Percentiles rank a stretch among this genome's conserved stretches.
phyloP scores from a whole-genome alignment of 2,797 vertebrate genomes.

The Tiaroga cobitis region DNA sequence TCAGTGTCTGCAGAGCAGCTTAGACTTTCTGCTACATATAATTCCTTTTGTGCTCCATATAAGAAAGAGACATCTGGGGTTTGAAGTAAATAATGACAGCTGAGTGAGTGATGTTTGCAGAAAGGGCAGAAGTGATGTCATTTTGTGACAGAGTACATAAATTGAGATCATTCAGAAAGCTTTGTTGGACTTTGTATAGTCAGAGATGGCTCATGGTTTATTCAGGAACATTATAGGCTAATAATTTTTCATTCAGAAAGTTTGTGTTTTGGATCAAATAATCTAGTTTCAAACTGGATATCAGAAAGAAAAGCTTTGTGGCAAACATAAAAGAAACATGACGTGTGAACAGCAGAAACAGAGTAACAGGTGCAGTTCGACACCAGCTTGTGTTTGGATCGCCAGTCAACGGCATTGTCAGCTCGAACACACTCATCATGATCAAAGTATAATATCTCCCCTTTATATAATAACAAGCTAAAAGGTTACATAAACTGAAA shows the following conservation, averaged over 20 bases:
- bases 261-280: too few relatives aligned
- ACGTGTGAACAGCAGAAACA: not conserved
- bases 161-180: not conserved
- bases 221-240: not conserved
- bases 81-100: not conserved
- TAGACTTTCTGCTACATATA: not conserved
- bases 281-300: not conserved
- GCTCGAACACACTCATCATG: not conserved
- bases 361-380: conserved; percentile 2
- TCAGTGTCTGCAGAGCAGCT: not conserved
- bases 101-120: not conserved
- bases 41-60: not conserved
- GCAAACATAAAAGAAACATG: conserved; percentile 6
- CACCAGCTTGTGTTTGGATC: conserved; percentile 20
- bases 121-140: too few relatives aligned
- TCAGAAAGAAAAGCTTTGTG: not conserved
- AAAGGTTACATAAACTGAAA: conserved; percentile 30
- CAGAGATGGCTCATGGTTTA: not conserved
- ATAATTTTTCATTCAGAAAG: too few relatives aligned
- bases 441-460: not conserved
- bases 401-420: not conserved
- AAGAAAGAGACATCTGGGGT: not conserved
- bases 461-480: not conserved
- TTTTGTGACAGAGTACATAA: not conserved
- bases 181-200: not conserved